Base-by-base conservation (phyloP, 1,140 invertebrate genomes). In the Trissolcus basalis region DNA sequence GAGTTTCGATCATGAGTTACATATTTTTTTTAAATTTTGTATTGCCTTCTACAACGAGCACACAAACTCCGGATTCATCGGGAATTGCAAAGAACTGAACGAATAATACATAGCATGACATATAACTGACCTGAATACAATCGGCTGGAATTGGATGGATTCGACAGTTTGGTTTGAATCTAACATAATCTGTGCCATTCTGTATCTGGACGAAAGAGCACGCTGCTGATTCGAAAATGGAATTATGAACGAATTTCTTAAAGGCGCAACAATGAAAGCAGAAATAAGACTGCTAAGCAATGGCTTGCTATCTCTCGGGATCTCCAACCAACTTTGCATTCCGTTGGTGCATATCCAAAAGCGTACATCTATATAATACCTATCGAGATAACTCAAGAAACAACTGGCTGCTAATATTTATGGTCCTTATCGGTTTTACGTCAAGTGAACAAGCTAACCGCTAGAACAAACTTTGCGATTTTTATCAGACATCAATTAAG, bases 231-330 rank as follows among this genome's bases (percentile, higher is more conserved):
- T 58, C 36, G 53, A 50, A 48, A 67, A 67, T 67, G 39, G 63
- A 67, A 67, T 58, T 36, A 50, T 58, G 63, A 56, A 58, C 47
- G 63, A 16, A 48, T 55, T 45, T 65, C 55, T 14, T 9, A 19
- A 53, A 51, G 48, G 58, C 49, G 35, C 44, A 55, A 51, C 36
- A 53, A 47, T 35, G 51, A 19, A 49, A n/a, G 47, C 16, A 56
- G 63, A 56, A 67, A 67, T 67, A 56, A 45, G 63, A 67, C 56
- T 43, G 16, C 53, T 50, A 43, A 43, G 63, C 53, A 67, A 56
- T 67, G 49, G 33, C 51, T 56, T 56, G 45, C 49, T 56, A 55
- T 56, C 63, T 55, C 63, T 6, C n/a, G 63, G 45, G 63, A 56
- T 67, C 35, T 33, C 33, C 5, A 14, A 36, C 16, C 41, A 48